Percentiles rank a stretch among this genome's conserved stretches.
These are phyloP conservation scores for Todus mexicanus DNA, from an alignment of 2,797 vertebrate genomes.

Conservation along the genomic window DNA sequence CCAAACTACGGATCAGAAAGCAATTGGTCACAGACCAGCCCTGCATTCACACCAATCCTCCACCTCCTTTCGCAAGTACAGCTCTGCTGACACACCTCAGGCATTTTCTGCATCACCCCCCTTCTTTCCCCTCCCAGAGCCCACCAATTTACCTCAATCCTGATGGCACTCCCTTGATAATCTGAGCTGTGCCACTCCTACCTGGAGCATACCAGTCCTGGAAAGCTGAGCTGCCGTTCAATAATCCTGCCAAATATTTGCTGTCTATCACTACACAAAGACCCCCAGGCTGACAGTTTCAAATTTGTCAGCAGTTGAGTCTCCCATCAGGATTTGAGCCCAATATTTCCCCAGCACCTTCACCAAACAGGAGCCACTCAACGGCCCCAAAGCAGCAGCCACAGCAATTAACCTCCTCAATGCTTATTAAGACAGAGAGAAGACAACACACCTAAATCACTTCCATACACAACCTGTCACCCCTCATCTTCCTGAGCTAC, in stretches of 20 bases:
- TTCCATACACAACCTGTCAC: background rate
- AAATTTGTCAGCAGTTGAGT: constrained; percentile 49
- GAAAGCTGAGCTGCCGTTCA: background rate
- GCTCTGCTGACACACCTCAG: background rate
- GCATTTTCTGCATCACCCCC: background rate
- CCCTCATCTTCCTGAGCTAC: background rate
- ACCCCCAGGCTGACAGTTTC: constrained; percentile 33
- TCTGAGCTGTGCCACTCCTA: background rate
- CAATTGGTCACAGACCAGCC: background rate
- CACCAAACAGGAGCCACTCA: background rate
- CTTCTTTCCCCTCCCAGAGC: background rate
- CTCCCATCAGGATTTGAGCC: background rate
- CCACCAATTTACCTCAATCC: background rate
- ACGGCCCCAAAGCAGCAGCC: background rate
- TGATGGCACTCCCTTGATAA: background rate
- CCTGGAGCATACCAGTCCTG: background rate
- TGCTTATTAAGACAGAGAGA: constrained; percentile 9
- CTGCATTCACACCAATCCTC: background rate
- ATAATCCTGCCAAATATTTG: constrained; percentile 55
- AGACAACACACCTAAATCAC: background rate
- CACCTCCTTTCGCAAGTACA: background rate
- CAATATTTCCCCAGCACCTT: constrained; percentile 16
- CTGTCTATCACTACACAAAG: constrained; percentile 30
- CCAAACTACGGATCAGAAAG: background rate
- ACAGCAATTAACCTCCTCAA: constrained; percentile 32